Evolutionary conservation across 2,113 vertebrate species (phyloP), one percentile per base, ranked within the genome.

Genomic region (Thamnaconus septentrionalis): DNA sequence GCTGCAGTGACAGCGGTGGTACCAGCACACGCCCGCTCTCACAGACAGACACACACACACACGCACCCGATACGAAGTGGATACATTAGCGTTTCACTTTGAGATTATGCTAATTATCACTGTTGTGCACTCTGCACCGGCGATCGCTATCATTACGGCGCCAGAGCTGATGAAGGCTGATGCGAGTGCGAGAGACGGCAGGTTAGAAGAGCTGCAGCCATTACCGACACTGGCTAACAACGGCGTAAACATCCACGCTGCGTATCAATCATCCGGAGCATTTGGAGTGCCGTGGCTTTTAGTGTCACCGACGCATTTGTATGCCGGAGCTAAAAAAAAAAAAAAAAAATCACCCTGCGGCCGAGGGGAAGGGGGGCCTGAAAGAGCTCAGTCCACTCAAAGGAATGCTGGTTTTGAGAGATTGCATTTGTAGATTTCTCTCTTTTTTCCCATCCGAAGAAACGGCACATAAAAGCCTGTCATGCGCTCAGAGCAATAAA

Each of bases 131-230:
- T 66, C 31, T 6, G 53, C 53, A 1, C 61, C 55, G 69, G 57
- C 73, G 77, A 79, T 83, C 53, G 48, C 63, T 61, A 49, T 76
- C 59, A 80, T 78, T 59, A 63, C n/a, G 41, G 59, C 3, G 48
- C 65, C 69, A 43, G 60, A 42, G 59, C 42, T 31, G 54, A 76
- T 71, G 59, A 39, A 12, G 51, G 45, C 8, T 65, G 50, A 71
- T 42, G 39, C 8, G 42, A 47, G 39, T 0, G 71, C 5, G 7
- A 42, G 6, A 59, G 39, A 31, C 44, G 52, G 58, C 58, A 42
- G 61, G 47, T 57, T 6, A 58, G 9, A 49, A n/a, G 56, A 66
- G 47, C n/a, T 18, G 5, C n/a, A 56, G 7, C 52, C 42, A 51
- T 52, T 56, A 48, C 52, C 3, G 9, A 3, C 40, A 11, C 39